Evolutionary conservation across 1,140 invertebrate genomes (phyloP).

Genomic region (Ctenoplectra terminalis): DNA sequence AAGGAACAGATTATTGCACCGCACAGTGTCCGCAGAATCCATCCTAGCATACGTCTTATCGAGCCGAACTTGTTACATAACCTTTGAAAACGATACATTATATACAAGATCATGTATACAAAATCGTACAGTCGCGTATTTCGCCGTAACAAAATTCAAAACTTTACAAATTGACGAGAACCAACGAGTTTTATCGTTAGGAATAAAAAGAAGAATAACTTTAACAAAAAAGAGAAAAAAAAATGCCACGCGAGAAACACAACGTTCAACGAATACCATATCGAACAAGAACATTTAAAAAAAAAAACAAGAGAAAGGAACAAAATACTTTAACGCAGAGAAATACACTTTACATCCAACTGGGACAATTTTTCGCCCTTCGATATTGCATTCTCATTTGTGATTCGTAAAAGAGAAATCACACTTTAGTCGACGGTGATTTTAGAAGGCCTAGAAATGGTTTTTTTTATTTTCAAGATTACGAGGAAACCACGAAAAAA

Average conservation of each 20-base stretch:
- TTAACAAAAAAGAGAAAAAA: neutral
- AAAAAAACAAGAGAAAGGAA: neutral
- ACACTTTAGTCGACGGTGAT: neutral
- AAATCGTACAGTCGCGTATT: constrained; percentile 24
- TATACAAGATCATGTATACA: constrained; percentile 34
- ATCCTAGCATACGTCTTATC: constrained; percentile 27
- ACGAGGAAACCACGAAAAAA: neutral
- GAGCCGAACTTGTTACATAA: constrained; percentile 30
- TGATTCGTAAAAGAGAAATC: neutral
- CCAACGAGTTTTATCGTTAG: constrained; percentile 1
- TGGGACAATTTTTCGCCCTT: neutral
- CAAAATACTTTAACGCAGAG: neutral
- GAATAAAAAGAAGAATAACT: neutral
- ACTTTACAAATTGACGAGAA: constrained; percentile 2
- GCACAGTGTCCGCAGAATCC: constrained; percentile 26
- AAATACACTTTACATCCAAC: neutral
- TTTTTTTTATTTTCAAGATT: neutral
- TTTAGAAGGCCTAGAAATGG: neutral
- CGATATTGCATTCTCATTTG: neutral
- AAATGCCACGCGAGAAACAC: neutral
- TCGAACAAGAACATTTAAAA: neutral
- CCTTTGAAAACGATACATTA: constrained; percentile 37
- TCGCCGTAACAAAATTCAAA: constrained; percentile 25
- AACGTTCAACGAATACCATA: neutral
- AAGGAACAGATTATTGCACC: constrained; percentile 51